Evolutionary conservation across 1,140 invertebrate genomes (phyloP), one percentile per base, ranked within the genome.

Genomic region (Portunus trituberculatus): DNA sequence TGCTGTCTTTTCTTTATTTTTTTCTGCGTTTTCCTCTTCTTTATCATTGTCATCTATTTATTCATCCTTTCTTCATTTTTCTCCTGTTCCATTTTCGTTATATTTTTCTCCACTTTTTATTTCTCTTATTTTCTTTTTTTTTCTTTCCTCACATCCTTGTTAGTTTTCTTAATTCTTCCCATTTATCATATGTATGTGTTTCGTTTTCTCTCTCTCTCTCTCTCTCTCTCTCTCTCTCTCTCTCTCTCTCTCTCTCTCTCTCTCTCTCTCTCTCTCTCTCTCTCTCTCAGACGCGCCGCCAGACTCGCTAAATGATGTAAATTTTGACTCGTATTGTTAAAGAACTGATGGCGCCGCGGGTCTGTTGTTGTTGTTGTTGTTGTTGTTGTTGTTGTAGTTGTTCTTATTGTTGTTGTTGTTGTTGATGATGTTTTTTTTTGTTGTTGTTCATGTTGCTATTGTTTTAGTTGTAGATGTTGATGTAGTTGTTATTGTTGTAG

Each of bases 181-280:
- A 59, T 59, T 20, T 59, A 3, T 7, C 76, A 82, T 25, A 82
- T 25, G 25, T n/a, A 8, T 25, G 3, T 84, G n/a, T 84, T 84
- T 84, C 14, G 7, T 84, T 32, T n/a, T 39, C 86, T 39, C 86
- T 39, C 86, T 39, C 86, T 39, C 86, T 39, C 86, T 39, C 86
- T 88, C 86, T 88, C 86, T 88, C 86, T 88, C 86, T 88, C 86
- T 88, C 86, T 88, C 86, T 88, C 86, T 39, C 31, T 39, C 31
- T 39, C 86, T 88, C 86, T 88, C 86, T 88, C 86, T 88, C 86
- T 88, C 86, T 88, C 86, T 88, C 86, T 88, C 86, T 88, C 86
- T 88, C 86, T 88, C 86, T 88, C 86, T 88, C 86, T 88, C 86
- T 88, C 86, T 88, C 86, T 88, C 86, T 31, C 86, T 84, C 83